Base-by-base conservation (phyloP, 2,888 invertebrate species). In the Alloscopus bannaensis region DNA sequence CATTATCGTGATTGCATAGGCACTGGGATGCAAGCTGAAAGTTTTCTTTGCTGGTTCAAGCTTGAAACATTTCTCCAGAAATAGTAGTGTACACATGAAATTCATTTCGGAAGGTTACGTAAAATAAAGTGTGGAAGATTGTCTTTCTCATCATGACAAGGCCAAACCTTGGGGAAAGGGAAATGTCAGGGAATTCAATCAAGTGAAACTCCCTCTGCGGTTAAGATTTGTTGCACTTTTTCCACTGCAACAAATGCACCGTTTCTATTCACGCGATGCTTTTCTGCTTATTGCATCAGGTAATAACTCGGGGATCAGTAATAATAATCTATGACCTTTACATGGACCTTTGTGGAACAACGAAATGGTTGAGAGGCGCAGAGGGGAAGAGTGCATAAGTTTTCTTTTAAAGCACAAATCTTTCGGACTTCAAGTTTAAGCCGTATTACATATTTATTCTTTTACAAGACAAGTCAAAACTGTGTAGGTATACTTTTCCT, bases 131-230 rank as follows among this genome's bases (percentile, higher is more conserved):
- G n/a, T n/a, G n/a, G n/a, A n/a, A n/a, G n/a, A n/a, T n/a, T n/a
- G n/a, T n/a, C n/a, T n/a, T n/a, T n/a, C n/a, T n/a, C n/a, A 13
- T 52, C 24, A 52, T 52, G 71, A 29, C 71, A 71, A 71, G 71
- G 62, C 50, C 36, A 62, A 64, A 29, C 70, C 24, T 42, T 59
- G 28, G 36, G 31, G 16, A 36, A 26, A 36, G 36, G 62, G 28
- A 62, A 71, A 62, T 71, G 71, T 62, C 60, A 70, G 57, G 69
- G 57, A 69, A 69, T 69, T 69, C 69, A 69, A 69, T 69, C 69
- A 69, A 69, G 24, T 8, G 24, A 68, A 40, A 40, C 13, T 13
- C n/a, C n/a, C n/a, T n/a, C n/a, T n/a, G 40, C 31, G 31, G 22
- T 60, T 13, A 31, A 31, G 66, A 66, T 57, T 42, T 55, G 31